Evolutionary conservation across 2,113 vertebrate genomes (phyloP).

Genomic region (Sander vitreus): DNA sequence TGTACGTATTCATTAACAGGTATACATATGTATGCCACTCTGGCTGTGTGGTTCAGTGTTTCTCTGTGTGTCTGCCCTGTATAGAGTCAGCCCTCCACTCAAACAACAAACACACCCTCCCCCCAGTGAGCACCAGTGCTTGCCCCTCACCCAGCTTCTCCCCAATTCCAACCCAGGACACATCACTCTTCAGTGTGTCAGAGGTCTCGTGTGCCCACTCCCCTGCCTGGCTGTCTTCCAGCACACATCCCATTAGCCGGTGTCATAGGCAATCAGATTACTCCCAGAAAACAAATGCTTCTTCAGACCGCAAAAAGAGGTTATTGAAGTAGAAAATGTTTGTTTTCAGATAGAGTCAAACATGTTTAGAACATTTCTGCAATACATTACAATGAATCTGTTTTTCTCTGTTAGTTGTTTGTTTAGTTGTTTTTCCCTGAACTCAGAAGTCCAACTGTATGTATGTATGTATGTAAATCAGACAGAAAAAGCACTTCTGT

Average conservation of each 20-base stretch:
- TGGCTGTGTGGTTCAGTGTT: slow-evolving; percentile 13
- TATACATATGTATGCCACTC: slow-evolving; percentile 53
- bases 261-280: slow-evolving; percentile 29
- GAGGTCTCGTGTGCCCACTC: slow-evolving; percentile 21
- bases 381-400: not conserved
- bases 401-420: not conserved
- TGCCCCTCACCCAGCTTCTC: not conserved
- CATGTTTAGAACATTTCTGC: not conserved
- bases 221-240: slow-evolving; percentile 7
- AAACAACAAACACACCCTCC: not conserved
- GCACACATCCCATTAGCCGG: slow-evolving; percentile 17
- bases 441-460: not conserved
- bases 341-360: not conserved
- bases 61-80: slow-evolving; percentile 28
- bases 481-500: not conserved
- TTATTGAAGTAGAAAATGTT: not conserved
- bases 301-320: not conserved
- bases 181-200: slow-evolving; percentile 32
- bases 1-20: slow-evolving; percentile 49
- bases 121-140: not conserved
- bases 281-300: slow-evolving; percentile 5
- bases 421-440: not conserved
- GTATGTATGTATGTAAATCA: too few species aligned
- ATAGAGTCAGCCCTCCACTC: slow-evolving; percentile 4
- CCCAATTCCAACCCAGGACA: not conserved